Evolutionary conservation across 2,888 invertebrate species (phyloP).

Genomic region (Bombylius major): DNA sequence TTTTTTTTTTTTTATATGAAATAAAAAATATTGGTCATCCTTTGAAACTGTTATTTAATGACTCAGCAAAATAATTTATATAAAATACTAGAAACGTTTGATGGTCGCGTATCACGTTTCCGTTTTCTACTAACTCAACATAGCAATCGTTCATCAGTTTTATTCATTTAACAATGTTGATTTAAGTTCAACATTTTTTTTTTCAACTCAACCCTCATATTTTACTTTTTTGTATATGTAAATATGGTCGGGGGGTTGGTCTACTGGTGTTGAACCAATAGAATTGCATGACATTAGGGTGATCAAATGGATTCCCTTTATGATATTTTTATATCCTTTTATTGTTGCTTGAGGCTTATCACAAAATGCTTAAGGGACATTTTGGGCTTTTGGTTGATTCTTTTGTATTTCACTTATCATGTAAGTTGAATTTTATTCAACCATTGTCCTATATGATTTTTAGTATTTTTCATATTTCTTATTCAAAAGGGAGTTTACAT

Average conservation of each 20-base stretch:
- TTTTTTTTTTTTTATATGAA: not conserved
- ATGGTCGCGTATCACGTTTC: slow-evolving; percentile 26
- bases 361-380: slow-evolving; percentile 20
- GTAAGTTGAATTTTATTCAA: not conserved
- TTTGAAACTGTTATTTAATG: not conserved
- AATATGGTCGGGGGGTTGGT: slow-evolving; percentile 28
- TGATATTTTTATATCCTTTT: not conserved
- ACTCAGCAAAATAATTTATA: not conserved
- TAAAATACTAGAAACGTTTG: not conserved
- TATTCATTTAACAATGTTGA: slow-evolving; percentile 19
- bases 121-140: slow-evolving; percentile 29
- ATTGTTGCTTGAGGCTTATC: slow-evolving; percentile 20
- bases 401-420: slow-evolving; percentile 4
- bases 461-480: not conserved
- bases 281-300: slow-evolving; percentile 15
- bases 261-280: slow-evolving; percentile 17
- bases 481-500: too few species aligned
- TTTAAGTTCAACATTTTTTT: not conserved
- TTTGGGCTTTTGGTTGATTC: slow-evolving; percentile 12
- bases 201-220: not conserved
- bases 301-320: slow-evolving; percentile 23
- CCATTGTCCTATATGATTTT: not conserved
- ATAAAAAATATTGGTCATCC: not conserved
- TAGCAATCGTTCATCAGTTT: slow-evolving; percentile 28
- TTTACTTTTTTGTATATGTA: not conserved